phyloP scores from a whole-genome alignment of 1,140 invertebrate species.

The Aricia agestis region DNA sequence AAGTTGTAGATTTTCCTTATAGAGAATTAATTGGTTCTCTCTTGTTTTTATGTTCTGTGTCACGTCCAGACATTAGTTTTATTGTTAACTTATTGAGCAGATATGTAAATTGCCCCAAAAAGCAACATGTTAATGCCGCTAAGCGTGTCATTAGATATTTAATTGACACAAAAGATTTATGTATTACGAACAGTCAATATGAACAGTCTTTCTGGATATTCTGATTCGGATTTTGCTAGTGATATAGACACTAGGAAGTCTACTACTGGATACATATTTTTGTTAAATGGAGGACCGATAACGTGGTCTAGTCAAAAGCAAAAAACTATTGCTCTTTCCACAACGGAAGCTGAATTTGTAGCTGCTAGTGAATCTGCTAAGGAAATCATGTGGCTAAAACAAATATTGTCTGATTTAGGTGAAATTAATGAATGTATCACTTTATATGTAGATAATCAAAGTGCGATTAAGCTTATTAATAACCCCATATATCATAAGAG shows the following conservation, averaged over 20 bases:
- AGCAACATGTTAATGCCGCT: conserved; percentile 24
- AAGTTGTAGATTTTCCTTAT: no score
- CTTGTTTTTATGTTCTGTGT: no score
- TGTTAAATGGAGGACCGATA: conserved; percentile 24
- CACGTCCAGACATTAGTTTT: not conserved
- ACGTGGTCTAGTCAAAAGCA: conserved; percentile 28
- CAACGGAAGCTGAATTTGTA: conserved; percentile 27
- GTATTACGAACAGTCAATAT: conserved; percentile 26
- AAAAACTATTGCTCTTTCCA: conserved; percentile 22
- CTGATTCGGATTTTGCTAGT: conserved; percentile 29
- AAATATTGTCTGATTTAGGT: conserved; percentile 22
- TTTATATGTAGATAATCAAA: not conserved
- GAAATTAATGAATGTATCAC: not conserved
- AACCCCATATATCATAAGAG: not conserved
- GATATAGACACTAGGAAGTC: conserved; percentile 27
- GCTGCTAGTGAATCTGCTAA: conserved; percentile 26
- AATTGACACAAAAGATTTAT: conserved; percentile 24
- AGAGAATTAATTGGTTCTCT: no score
- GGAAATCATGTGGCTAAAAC: conserved; percentile 26
- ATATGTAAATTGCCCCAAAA: conserved; percentile 30
- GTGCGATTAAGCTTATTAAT: conserved; percentile 14
- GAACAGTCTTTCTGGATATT: conserved; percentile 21
- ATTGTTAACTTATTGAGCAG: conserved; percentile 28
- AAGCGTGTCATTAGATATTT: conserved; percentile 28
- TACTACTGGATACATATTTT: conserved; percentile 26